Conservation (phyloP, 2,113 vertebrate genomes). For the Piprites chloris region DNA sequence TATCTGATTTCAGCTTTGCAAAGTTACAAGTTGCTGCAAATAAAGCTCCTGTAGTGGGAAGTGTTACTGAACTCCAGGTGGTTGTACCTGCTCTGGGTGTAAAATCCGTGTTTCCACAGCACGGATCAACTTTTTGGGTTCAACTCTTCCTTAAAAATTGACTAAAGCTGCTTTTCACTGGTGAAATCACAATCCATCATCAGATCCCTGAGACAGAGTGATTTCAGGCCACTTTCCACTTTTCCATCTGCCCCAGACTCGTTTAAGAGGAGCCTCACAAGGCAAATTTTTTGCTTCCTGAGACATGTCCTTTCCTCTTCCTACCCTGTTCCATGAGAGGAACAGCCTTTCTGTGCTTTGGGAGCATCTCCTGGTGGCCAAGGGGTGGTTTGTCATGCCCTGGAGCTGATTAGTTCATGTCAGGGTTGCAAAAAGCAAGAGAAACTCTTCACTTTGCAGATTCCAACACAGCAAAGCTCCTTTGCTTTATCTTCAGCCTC, state of each 20-base stretch:
- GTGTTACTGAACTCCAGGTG: not conserved
- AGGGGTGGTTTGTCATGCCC: not conserved
- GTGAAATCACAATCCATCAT: not conserved
- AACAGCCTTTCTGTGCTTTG: fast-evolving
- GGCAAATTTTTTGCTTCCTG: not conserved
- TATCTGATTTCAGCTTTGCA: not conserved
- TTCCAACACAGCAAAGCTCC: fast-evolving
- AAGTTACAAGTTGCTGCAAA: not conserved
- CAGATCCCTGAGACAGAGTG: not conserved
- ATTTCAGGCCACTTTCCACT: not conserved
- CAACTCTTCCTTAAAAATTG: not conserved
- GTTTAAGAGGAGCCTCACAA: not conserved
- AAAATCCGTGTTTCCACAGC: not conserved
- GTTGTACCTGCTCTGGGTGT: not conserved
- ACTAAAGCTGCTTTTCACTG: not conserved
- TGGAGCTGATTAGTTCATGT: fast-evolving
- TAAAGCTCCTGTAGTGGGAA: not conserved
- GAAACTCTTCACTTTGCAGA: not conserved
- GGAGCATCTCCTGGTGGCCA: not conserved
- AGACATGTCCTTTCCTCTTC: not conserved
- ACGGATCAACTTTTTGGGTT: not conserved
- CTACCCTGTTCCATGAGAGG: fast-evolving
- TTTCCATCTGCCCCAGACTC: not conserved
- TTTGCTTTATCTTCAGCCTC: not conserved
- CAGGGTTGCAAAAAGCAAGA: not conserved